Evolutionary conservation across 2,113 vertebrate genomes (phyloP).

Genomic region (Gracilinanus agilis): DNA sequence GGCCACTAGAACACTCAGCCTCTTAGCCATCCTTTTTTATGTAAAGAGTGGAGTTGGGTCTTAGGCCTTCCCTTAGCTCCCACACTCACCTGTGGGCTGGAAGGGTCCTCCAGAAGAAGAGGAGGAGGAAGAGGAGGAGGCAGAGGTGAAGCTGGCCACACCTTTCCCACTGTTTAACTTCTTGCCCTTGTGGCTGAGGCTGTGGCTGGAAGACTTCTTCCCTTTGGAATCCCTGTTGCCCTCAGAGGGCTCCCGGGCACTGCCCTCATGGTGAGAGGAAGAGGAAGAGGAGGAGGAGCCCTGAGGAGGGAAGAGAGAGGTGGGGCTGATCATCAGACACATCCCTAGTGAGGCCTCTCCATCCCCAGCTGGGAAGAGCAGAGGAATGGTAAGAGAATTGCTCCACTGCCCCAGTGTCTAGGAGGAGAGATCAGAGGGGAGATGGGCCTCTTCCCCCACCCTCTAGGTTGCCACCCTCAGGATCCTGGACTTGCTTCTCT

Average conservation of each 20-base stretch:
- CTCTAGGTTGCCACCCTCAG: neutral
- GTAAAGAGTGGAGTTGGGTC: neutral
- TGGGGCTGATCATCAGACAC: neutral
- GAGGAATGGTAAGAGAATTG: too few species aligned
- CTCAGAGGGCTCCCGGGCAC: slow-evolving; percentile 86
- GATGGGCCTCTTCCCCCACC: too few species aligned
- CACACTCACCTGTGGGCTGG: slow-evolving; percentile 85
- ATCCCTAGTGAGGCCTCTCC: slow-evolving; percentile 26
- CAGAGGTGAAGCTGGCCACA: slow-evolving; percentile 86
- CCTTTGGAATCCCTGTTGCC: slow-evolving; percentile 86
- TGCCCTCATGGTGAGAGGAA: slow-evolving; percentile 88
- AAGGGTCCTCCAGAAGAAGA: slow-evolving; percentile 90
- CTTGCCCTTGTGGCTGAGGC: slow-evolving; percentile 91
- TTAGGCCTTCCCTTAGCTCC: slow-evolving; percentile 5
- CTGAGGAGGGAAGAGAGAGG: slow-evolving; percentile 73
- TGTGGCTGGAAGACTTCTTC: slow-evolving; percentile 92
- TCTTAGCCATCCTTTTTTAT: neutral
- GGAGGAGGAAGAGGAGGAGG: slow-evolving; percentile 85
- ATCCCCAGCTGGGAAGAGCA: too few species aligned
- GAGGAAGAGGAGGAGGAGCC: slow-evolving; percentile 80
- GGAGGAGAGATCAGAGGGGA: neutral
- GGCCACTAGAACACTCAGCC: neutral
- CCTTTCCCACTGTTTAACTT: slow-evolving; percentile 91
- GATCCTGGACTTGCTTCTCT: neutral
- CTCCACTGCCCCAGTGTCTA: too few species aligned